phyloP scores from a whole-genome alignment of 2,797 vertebrate genomes.

The Periparus ater region DNA sequence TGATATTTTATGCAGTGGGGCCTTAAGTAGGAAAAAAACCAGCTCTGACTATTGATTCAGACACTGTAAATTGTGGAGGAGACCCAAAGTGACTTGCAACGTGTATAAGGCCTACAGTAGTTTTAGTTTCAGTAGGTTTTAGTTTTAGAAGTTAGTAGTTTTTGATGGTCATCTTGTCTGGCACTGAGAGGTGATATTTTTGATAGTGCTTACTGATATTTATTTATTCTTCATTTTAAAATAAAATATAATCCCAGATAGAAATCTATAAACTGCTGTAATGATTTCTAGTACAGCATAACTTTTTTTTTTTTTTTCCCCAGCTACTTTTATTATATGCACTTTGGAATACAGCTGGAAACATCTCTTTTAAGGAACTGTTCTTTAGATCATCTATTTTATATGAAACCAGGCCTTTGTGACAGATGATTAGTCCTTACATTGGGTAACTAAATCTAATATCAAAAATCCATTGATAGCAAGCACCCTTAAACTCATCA shows the following conservation, averaged over 20 bases:
- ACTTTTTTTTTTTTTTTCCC: not conserved
- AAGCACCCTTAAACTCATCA: not conserved
- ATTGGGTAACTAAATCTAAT: not conserved
- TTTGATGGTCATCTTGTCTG: not conserved
- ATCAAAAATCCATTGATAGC: not conserved
- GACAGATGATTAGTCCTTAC: not conserved
- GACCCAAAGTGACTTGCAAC: not conserved
- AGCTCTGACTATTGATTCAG: not conserved
- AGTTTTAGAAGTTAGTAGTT: not conserved
- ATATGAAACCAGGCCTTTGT: not conserved
- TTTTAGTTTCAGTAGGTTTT: too few species aligned
- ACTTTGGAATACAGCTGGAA: not conserved
- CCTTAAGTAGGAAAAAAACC: not conserved
- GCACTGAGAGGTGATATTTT: not conserved
- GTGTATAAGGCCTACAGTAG: rapidly evolving
- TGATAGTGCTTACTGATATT: not conserved
- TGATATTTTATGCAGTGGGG: not conserved
- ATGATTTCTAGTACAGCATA: not conserved
- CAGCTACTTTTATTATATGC: not conserved
- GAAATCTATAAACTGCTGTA: not conserved
- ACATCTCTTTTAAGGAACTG: not conserved
- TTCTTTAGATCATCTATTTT: not conserved
- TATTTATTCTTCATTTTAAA: not conserved
- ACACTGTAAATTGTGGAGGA: not conserved
- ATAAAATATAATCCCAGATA: not conserved